Percentiles rank a stretch among this genome's conserved stretches.
phyloP scores from a whole-genome alignment of 1,140 invertebrate genomes.

The Heliconius hermathena region DNA sequence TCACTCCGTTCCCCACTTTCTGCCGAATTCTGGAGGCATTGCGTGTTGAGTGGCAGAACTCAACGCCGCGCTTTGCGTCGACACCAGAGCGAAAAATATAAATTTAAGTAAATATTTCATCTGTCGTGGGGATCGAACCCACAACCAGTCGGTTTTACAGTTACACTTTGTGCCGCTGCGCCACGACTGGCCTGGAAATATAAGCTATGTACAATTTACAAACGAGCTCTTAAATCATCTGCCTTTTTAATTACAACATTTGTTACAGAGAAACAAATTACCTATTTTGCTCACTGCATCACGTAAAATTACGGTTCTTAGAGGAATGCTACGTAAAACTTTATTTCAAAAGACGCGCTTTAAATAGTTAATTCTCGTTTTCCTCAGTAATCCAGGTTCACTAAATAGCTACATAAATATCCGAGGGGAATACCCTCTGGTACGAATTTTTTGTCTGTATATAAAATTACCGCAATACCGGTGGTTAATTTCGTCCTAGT shows the following conservation, averaged over 20 bases:
- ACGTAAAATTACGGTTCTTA: conserved; percentile 29
- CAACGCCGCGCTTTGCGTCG: no score
- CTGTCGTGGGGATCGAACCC: no score
- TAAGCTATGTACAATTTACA: neutral
- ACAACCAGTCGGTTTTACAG: no score
- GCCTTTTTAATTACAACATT: neutral
- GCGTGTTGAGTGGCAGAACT: no score
- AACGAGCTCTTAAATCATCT: neutral
- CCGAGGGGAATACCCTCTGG: conserved; percentile 31
- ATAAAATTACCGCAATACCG: conserved; percentile 38
- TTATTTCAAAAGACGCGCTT: conserved; percentile 35
- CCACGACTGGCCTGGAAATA: no score
- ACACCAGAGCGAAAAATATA: no score
- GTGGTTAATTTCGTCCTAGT: conserved; percentile 43
- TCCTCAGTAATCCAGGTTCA: conserved; percentile 39
- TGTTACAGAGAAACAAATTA: neutral
- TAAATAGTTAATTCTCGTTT: conserved; percentile 41
- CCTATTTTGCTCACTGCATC: conserved; percentile 18
- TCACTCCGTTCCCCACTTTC: no score
- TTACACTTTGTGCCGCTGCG: no score
- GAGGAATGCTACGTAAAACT: conserved; percentile 24
- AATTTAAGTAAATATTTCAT: no score
- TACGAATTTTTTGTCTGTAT: conserved; percentile 38
- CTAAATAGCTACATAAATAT: conserved; percentile 47
- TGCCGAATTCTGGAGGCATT: no score